Evolutionary conservation across 2,113 vertebrate genomes (phyloP), one percentile per base, ranked within the genome.

Genomic region (Orientallactaga bullata): DNA sequence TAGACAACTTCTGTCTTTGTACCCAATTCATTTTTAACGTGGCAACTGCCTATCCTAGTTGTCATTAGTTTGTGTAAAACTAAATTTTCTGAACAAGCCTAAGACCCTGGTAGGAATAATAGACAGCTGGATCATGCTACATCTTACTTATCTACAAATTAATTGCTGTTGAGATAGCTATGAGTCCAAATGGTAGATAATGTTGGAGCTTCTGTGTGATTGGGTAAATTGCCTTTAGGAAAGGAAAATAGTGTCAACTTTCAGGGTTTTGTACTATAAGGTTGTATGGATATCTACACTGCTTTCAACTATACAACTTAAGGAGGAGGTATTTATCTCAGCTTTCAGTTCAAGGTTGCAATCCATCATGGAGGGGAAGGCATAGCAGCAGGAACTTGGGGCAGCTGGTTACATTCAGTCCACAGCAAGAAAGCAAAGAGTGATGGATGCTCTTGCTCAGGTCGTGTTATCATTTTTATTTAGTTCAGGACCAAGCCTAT

Each of bases 1-100:
- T 60, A 94, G 13, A 51, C 15, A 58, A 42, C 12, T 93, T 5
- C 16, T 78, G 69, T 42, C 85, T 96, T 86, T 88, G 35, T 87
- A 9, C 16, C 32, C 28, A 87, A 4, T 78, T 88, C 12, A 37
- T 73, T 89, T 91, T 79, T 71, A 89, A 23, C 4, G 1, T 11
- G 1, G 20, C 15, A 61, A n/a, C 28, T 78, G 37, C 9, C 24
- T 68, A 13, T 32, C 11, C 10, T 35, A 10, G 7, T 90, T 88
- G 20, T 37, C 47, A 15, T 28, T 66, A 72, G 37, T 63, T 85
- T 10, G 85, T 82, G 3, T 78, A 91, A 85, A 95, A 11, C 77
- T 66, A 69, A 76, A 32, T 72, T 78, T 71, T 89, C 35, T 11
- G 2, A 4, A 13, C 80, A 86, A 51, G 12, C 1, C 39, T 9